Percentiles rank a stretch among this genome's conserved stretches.
Evolutionary conservation across 2,113 vertebrate species (phyloP).

Genomic region (Eulemur macaco): DNA sequence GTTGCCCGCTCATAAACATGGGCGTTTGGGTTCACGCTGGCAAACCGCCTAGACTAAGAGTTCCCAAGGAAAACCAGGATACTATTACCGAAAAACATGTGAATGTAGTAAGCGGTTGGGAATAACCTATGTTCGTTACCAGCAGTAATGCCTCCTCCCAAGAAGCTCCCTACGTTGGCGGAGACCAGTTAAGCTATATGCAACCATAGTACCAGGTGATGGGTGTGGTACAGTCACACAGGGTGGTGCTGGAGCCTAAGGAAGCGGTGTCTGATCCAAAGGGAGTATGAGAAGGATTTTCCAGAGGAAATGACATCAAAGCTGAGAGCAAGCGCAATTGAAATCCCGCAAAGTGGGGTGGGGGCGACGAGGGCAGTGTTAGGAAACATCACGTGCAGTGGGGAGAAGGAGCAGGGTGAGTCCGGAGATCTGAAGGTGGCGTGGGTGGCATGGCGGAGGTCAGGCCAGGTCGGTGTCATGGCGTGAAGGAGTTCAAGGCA

Average conservation of each 20-base stretch:
- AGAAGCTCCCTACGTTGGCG: background rate
- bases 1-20: background rate
- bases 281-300: background rate
- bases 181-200: background rate
- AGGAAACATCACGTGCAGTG: rapidly evolving
- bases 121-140: background rate
- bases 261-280: background rate
- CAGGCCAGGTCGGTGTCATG: background rate
- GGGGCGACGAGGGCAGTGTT: background rate
- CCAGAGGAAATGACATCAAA: background rate
- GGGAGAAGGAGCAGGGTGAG: background rate
- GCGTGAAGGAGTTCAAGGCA: background rate
- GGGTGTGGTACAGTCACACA: background rate
- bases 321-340: background rate
- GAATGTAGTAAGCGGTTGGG: background rate
- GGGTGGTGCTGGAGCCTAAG: background rate
- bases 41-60: background rate
- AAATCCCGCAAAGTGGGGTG: background rate
- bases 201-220: background rate
- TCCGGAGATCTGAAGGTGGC: background rate
- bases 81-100: background rate
- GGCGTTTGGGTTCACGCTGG: background rate
- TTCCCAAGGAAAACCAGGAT: background rate
- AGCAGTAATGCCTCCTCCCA: background rate
- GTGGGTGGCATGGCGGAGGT: rapidly evolving